Base-by-base conservation (phyloP, 1,140 invertebrate genomes). In the Luehdorfia chinensis region DNA sequence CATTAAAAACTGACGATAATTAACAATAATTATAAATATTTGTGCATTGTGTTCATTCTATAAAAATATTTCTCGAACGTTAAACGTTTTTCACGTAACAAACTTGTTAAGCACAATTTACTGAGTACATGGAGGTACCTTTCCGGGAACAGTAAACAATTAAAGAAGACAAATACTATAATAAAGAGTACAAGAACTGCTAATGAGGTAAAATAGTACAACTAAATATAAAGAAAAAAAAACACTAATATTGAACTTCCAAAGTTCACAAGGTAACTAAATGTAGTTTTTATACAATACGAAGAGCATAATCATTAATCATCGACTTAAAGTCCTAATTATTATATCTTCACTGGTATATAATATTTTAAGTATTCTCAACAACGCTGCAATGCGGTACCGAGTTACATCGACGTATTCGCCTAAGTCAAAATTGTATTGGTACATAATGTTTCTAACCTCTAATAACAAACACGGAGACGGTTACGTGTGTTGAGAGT, bases 261-360 rank as follows among this genome's bases (percentile, higher is more conserved):
- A 52, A 83, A 85, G 81, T 79, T 79, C 81, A 67, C 62, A 62
- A 78, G 81, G 81, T 85, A 85, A 85, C 81, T 85, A 85, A 84
- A 76, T 48, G 57, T 78, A 79, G 62, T 67, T 76, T 74, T 65
- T 75, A 79, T 71, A 76, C 55, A 69, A 67, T 66, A 53, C 44
- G 46, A 67, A 72, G 64, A 75, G 61, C 61, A 65, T 69, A 69
- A 69, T 68, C 62, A 60, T 68, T 69, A 66, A 69, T 68, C 58
- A 60, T 66, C 50, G 79, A 84, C 79, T 84, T 79, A 84, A 58
- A 84, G 79, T 77, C 79, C 71, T 75, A 79, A 60, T 51, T 70
- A 68, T 66, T 67, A 75, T 71, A 68, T 63, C 50, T 65, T 58
- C 75, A 84, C 76, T 84, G 76, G 76, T 77, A 70, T 70, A 75